Base-by-base conservation (phyloP, 2,888 invertebrate species). In the Eristalis arbustorum region DNA sequence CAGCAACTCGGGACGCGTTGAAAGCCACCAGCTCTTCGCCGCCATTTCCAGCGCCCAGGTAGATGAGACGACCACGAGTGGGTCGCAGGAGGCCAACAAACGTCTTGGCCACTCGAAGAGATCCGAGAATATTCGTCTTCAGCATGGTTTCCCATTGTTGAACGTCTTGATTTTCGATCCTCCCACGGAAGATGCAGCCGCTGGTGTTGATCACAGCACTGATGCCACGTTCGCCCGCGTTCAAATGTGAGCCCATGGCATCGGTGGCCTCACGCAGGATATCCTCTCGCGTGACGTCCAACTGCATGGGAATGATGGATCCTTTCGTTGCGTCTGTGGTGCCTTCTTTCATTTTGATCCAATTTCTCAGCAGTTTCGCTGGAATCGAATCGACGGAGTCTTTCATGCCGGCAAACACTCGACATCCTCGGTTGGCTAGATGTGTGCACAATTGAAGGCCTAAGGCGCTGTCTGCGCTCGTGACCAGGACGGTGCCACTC, bases 141-240 rank as follows among this genome's bases (percentile, higher is more conserved):
- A 95, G 92, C 94, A 95, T 95, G 22, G 94, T 94, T 89, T 95
- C 95, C 95, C 95, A 95, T 84, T 93, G 93, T 76, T 92, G 91
- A 2, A 92, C 92, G 83, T 96, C 96, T 89, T 96, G 96, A 88
- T 94, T 94, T 88, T 95, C 95, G 73, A 96, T 94, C 56, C 94
- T 93, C 23, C 97, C 96, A 13, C 96, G 95, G 79, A 96, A 95
- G 79, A 96, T 95, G 89, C 96, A 94, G 34, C 97, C 97, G 25
- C 96, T 96, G 37, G 97, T 97, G 92, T 97, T 97, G 88, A 97
- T 95, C 31, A 97, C 96, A 66, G 97, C 96, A 95, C 96, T 90
- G 77, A 92, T 92, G 95, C 97, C 97, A 91, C 96, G 96, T 93
- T 97, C 96, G 57, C 96, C 96, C 68, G 96, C 96, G 82, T 96